Evolutionary conservation across 2,888 invertebrate genomes (phyloP).

Genomic region (Clivina fossor): DNA sequence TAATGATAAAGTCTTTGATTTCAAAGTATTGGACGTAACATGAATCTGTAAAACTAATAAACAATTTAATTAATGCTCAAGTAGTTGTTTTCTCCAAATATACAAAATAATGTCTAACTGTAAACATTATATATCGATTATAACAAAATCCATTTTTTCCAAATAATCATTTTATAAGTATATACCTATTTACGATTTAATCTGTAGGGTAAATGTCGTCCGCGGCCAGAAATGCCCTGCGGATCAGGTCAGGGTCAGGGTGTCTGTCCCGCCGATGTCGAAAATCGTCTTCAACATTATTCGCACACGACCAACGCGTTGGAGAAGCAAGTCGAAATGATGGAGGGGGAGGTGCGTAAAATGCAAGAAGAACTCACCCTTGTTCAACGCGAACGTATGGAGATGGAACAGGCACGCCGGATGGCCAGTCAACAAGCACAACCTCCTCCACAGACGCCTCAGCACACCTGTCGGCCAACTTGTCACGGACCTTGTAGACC

Average conservation of each 20-base stretch:
- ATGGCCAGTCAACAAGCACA: conserved; percentile 46
- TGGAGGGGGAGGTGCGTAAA: conserved; percentile 62
- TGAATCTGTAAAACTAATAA: too few relatives aligned
- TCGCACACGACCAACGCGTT: conserved; percentile 53
- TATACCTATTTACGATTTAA: too few relatives aligned
- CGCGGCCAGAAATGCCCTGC: conserved; percentile 45
- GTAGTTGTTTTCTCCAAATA: too few relatives aligned
- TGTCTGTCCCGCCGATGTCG: conserved; percentile 54
- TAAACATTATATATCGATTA: too few relatives aligned
- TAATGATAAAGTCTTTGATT: too few relatives aligned
- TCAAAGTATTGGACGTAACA: too few relatives aligned
- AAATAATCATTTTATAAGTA: too few relatives aligned
- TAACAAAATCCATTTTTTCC: too few relatives aligned
- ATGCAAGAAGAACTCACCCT: conserved; percentile 58
- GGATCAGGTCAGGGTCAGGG: conserved; percentile 49
- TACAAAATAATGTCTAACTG: too few relatives aligned
- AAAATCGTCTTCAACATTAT: conserved; percentile 51
- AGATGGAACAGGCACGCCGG: conserved; percentile 53
- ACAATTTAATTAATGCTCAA: too few relatives aligned
- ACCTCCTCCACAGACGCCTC: conserved; percentile 33
- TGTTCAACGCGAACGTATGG: conserved; percentile 57
- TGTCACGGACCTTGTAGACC: conserved; percentile 46
- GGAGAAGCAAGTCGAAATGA: conserved; percentile 60
- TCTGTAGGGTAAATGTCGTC: conserved; percentile 27
- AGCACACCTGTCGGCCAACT: conserved; percentile 35